Evolutionary conservation across 2,797 vertebrate species (phyloP), one percentile per base, ranked within the genome.

Genomic region (Sardinella longiceps): DNA sequence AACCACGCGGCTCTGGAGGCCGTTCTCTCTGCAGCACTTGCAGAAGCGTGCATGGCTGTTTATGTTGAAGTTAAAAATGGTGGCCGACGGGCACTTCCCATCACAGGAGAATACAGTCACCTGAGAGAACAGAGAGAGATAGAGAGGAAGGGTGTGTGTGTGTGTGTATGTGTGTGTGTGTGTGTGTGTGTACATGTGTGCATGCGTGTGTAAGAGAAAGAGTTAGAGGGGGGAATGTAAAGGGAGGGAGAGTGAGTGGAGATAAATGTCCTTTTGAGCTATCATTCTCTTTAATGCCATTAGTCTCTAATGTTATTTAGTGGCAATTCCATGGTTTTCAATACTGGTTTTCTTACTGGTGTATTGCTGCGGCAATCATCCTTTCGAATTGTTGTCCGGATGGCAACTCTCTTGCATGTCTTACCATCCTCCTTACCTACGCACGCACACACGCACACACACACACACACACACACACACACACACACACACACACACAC

Each of bases 21-120:
- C 96, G 30, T 92, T 97, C 92, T 99, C 98, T 0, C 97, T 95
- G 85, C 98, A 99, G 86, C 98, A 99, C 91, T 99, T 99, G 91
- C 98, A 99, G 94, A 99, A 99, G 85, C 97, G 95, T 86, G 98
- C 96, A 33, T 99, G 98, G 88, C 96, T 98, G 90, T 99, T 98
- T 88, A 99, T 96, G 91, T 99, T 99, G 89, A 99, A 96, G 92
- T 99, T 99, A 92, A 98, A 99, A 92, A 99, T 99, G 88, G 97
- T 99, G 91, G 98, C 98, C 15, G 98, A 99, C 0, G 98, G 98
- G 90, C 98, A 99, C 90, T 98, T 99, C 82, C 98, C 98, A 89
- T 99, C 97, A 84, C 98, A 99, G 28, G 98, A 99, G 89, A 97
- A 97, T 84, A 99, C 95, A 4, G 94, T 97, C 60, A 99, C 90